Evolutionary conservation across 2,797 vertebrate genomes (phyloP), one percentile per base, ranked within the genome.

Genomic region (Rhabdomys pumilio): DNA sequence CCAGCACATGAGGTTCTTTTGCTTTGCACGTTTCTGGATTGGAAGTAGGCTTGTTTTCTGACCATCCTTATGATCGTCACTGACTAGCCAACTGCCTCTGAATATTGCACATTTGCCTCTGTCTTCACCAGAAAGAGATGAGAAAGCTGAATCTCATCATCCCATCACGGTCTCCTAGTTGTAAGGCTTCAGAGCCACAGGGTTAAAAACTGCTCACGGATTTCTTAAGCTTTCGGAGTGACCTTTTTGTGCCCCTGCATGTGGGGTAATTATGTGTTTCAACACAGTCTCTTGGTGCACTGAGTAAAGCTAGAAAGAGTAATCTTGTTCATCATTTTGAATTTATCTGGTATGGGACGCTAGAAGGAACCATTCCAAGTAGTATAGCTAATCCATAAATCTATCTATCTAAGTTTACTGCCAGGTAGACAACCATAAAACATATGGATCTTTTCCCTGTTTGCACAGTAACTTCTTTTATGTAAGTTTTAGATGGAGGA

Each of bases 231-330:
- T 96, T 53, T 81, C 65, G 67, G 4, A 84, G 47, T 91, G 76
- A 95, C 44, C 84, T 95, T 95, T 91, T 82, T 24, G 50, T 61
- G 41, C 38, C 31, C 53, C 80, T 67, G 38, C n/a, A 47, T 90
- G 1, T 82, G 83, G 85, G 81, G 13, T 31, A 24, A 89, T 97
- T 80, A 53, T 67, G 50, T 89, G 86, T 91, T 93, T 94, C 82
- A 41, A 84, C 26, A 73, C 29, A 44, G 6, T 84, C 75, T 92
- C 50, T 53, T 85, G 86, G 67, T 93, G 38, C 88, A 53, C 93
- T 97, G 76, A 72, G 50, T 84, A 91, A 96, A 93, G 81, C 73
- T 69, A 93, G 82, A 88, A 89, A 92, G 77, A 92, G 31, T n/a
- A 92, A 29, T 15, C 87, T 41, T 34, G 93, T 75, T 44, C 2